Base-by-base conservation (phyloP, 1,140 invertebrate species). In the Galendromus occidentalis region DNA sequence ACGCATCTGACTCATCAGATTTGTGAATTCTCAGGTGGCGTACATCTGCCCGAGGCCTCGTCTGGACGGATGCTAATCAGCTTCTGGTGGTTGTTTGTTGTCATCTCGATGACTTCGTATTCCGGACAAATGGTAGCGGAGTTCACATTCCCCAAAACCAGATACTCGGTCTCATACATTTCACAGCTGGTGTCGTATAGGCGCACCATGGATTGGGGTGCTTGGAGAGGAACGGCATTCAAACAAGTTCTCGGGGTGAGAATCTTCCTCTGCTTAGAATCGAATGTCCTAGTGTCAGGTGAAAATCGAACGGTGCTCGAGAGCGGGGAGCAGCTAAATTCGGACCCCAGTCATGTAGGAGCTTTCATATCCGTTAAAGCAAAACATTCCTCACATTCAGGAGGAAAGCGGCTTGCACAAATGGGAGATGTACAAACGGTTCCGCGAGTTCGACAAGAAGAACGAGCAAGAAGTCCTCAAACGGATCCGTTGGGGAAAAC, bases 121-220 rank as follows among this genome's bases (percentile, higher is more conserved):
- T 89, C 86, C 44, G 90, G 90, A 5, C 91, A 89, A 75, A 79
- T 95, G 28, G 89, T 94, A 0, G 91, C 91, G 2, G 91, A 91
- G 72, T 79, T 94, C 7, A 94, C 91, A 0, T 93, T 94, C 73
- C 89, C 90, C 0, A 85, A 85, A 73, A 85, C 88, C 71, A 84
- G 89, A 71, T 79, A 80, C 7, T 80, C 86, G 0, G 82, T 93
- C 0, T 82, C 85, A 2, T 85, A 81, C 0, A 73, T 91, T 0
- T 77, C 82, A 6, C 85, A 91, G 70, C 72, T 92, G 0, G 68
- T 88, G n/a, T 59, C 22, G n/a, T 59, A 59, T 9, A 78, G 77
- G 45, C 69, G 72, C 7, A 75, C 79, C 1, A 76, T 81, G 2
- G 78, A 83, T 0, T 91, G 88, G 86, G 85, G 86, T 1, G 80